Evolutionary conservation across 2,797 vertebrate species (phyloP).

Genomic region (Octomys mimax): DNA sequence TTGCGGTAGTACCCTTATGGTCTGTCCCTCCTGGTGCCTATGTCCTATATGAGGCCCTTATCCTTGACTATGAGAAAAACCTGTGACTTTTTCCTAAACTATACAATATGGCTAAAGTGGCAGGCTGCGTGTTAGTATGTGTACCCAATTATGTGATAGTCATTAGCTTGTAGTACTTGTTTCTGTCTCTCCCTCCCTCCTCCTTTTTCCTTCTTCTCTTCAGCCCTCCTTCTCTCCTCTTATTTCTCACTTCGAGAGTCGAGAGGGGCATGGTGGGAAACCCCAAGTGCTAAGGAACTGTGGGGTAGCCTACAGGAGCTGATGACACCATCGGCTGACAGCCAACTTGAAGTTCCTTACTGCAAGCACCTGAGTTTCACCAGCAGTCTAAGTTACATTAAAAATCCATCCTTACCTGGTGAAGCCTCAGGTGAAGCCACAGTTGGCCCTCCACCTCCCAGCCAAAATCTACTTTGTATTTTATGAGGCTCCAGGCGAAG

Average conservation of each 20-base stretch:
- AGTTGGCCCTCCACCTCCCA: background rate
- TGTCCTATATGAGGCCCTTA: background rate
- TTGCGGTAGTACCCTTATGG: background rate
- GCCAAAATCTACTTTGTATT: background rate
- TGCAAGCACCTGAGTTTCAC: conserved; percentile 18
- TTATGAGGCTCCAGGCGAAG: background rate
- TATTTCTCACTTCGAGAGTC: background rate
- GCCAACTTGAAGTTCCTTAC: background rate
- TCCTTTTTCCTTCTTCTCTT: background rate
- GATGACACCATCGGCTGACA: background rate
- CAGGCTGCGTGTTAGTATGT: background rate
- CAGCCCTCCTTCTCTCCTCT: background rate
- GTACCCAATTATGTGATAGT: background rate
- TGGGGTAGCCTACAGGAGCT: background rate
- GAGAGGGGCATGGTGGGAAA: background rate
- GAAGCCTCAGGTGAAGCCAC: conserved; percentile 25
- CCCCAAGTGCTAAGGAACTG: background rate
- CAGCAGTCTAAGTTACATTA: conserved; percentile 20
- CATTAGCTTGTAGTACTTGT: background rate
- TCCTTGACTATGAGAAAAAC: background rate
- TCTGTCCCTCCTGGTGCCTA: background rate
- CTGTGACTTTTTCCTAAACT: background rate
- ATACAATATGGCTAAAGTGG: background rate
- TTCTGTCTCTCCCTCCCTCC: too few relatives aligned
- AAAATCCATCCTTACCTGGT: background rate